Base-by-base conservation (phyloP, 2,797 vertebrate species). In the Cyclopterus lumpus region DNA sequence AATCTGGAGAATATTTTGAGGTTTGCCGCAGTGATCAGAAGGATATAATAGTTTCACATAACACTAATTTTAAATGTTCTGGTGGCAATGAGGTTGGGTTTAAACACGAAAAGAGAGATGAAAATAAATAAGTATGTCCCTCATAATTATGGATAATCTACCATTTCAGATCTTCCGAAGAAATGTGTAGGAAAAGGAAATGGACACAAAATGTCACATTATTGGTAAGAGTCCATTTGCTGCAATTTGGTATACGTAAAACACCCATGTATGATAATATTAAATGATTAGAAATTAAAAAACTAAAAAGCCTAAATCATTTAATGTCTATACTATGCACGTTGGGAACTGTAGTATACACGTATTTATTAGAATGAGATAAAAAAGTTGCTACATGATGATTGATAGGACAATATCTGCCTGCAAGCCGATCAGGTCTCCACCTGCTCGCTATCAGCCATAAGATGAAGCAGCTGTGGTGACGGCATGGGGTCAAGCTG, bases 401-500 rank as follows among this genome's bases (percentile, higher is more conserved):
- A 86, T 83, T 86, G 71, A 87, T 79, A 55, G 74, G 20, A 85
- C 65, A 44, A 70, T 83, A 81, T 84, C 63, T 83, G 68, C 70
- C 67, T 3, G 8, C 55, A 66, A 62, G 75, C 48, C 10, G 34
- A 79, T 88, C 61, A 34, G 22, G 66, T 69, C 75, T 79, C 79
- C 84, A 90, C 86, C 88, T 91, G 90, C 76, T 84, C 71, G 69
- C 59, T 75, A 85, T 88, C 77, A 86, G 82, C 57, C 16, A 1
- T 91, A 88, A 92, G 81, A 86, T 79, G 81, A 92, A 91, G 83
- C 82, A 91, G 89, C 86, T 91, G 88, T 73, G 74, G 75, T 84
- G 87, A 88, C 71, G 58, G 78, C 80, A 82, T 58, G 53, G 34
- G 70, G 78, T 74, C 67, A 20, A 83, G 61, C 73, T 30, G 78